Conservation (phyloP, 2,888 invertebrate species). For the Therioaphis trifolii region DNA sequence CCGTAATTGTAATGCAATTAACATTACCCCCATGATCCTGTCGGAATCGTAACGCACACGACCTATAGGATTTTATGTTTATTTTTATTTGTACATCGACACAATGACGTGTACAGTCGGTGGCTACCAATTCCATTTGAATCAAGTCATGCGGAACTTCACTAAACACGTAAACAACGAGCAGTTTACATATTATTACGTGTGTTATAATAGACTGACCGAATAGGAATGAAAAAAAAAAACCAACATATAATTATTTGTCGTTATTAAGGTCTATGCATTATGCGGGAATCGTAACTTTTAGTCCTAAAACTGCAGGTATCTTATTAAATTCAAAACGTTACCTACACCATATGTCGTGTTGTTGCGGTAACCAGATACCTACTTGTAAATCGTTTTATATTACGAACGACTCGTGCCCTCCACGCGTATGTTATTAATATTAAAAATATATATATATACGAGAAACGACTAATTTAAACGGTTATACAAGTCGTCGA, state of each 20-base stretch:
- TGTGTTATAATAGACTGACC: slow-evolving; percentile 27
- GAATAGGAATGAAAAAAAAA: neutral
- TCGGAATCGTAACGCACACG: too few relatives aligned
- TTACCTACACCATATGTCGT: neutral
- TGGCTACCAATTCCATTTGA: neutral
- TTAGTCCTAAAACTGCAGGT: slow-evolving; percentile 4
- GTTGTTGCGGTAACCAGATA: neutral
- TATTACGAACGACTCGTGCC: neutral
- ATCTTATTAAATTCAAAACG: neutral
- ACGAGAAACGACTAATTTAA: too few relatives aligned
- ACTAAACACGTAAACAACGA: neutral
- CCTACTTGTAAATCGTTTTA: neutral
- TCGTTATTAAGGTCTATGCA: slow-evolving; percentile 26
- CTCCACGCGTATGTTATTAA: too few relatives aligned
- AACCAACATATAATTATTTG: slow-evolving; percentile 22
- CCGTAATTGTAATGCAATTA: too few relatives aligned
- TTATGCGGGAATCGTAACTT: slow-evolving; percentile 16
- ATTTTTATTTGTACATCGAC: too few relatives aligned
- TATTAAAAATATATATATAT: too few relatives aligned
- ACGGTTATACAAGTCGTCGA: too few relatives aligned
- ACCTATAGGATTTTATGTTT: too few relatives aligned
- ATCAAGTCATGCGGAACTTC: slow-evolving; percentile 39
- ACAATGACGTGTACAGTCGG: too few relatives aligned
- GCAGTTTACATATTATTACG: neutral
- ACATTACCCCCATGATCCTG: too few relatives aligned